phyloP scores from a whole-genome alignment of 2,888 invertebrate species.

The Drosophila parthenogenetica region DNA sequence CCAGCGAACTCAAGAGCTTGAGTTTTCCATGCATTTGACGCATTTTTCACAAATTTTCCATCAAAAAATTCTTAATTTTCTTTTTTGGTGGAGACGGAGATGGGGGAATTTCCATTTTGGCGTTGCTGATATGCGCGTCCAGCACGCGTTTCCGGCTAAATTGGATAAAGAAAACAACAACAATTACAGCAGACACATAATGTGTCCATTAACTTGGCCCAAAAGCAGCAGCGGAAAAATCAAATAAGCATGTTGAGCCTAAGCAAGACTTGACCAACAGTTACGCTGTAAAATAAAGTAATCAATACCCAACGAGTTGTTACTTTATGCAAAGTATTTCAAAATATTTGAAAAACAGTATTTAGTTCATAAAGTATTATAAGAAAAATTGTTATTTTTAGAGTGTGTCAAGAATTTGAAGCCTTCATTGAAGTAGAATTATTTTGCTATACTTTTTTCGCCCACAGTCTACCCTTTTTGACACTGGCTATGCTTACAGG shows the following conservation, averaged over 20 bases:
- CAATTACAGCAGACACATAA: constrained; percentile 42
- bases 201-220: constrained; percentile 61
- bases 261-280: neutral
- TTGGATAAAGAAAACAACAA: constrained; percentile 12
- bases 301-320: neutral
- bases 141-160: constrained; percentile 70
- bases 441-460: too few relatives aligned
- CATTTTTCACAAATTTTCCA: constrained; percentile 50
- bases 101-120: constrained; percentile 39
- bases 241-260: neutral
- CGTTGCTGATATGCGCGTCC: constrained; percentile 58
- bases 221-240: constrained; percentile 15
- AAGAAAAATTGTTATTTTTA: too few relatives aligned
- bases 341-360: too few relatives aligned
- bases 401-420: too few relatives aligned
- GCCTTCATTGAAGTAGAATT: neutral
- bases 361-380: too few relatives aligned
- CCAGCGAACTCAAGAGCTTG: constrained; percentile 17
- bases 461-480: neutral
- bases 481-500: neutral
- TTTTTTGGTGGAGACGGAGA: neutral
- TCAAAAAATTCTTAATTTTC: neutral
- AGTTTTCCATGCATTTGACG: constrained; percentile 52
- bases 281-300: constrained; percentile 8
- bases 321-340: too few relatives aligned